Conservation (phyloP, 1,140 invertebrate genomes). For the Pseudomyrmex sp. region DNA sequence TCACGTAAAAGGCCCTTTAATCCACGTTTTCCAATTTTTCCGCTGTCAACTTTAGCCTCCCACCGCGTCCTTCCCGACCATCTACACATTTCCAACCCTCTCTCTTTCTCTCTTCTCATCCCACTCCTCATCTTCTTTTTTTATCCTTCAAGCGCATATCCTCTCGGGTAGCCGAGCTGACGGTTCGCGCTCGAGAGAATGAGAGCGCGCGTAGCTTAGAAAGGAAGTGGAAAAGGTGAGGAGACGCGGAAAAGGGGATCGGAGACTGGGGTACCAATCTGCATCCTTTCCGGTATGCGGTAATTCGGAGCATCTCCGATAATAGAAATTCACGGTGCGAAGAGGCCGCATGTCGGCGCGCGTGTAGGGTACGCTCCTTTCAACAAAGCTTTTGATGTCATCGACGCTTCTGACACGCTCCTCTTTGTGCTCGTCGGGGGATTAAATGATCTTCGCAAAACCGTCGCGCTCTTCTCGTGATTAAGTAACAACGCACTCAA, state of each 20-base stretch:
- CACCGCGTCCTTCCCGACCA: constrained; percentile 12
- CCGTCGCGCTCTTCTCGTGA: not conserved
- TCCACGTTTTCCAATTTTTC: constrained; percentile 75
- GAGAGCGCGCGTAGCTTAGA: constrained; percentile 23
- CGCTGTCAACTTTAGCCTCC: constrained; percentile 65
- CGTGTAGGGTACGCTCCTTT: constrained; percentile 39
- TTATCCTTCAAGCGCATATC: constrained; percentile 44
- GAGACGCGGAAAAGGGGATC: constrained; percentile 39
- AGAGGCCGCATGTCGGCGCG: constrained; percentile 46
- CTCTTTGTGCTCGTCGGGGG: constrained; percentile 6
- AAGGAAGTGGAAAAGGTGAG: constrained; percentile 31
- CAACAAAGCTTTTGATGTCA: constrained; percentile 44
- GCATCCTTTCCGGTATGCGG: constrained; percentile 68
- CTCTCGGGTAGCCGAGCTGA: constrained; percentile 33
- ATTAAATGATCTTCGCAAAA: constrained; percentile 19
- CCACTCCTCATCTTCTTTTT: not conserved
- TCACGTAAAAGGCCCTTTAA: constrained; percentile 73
- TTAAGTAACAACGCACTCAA: constrained; percentile 1
- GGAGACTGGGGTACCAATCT: constrained; percentile 58
- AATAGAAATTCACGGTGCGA: constrained; percentile 69
- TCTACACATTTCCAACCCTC: constrained; percentile 43
- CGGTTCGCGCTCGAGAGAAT: constrained; percentile 13
- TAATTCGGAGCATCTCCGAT: constrained; percentile 68
- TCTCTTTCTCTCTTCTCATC: not conserved
- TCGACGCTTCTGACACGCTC: constrained; percentile 25